A percentile compares a stretch with the other conserved stretches of the same genome.
Conservation (phyloP, 1,140 invertebrate genomes). For the Leptopilina boulardi region DNA sequence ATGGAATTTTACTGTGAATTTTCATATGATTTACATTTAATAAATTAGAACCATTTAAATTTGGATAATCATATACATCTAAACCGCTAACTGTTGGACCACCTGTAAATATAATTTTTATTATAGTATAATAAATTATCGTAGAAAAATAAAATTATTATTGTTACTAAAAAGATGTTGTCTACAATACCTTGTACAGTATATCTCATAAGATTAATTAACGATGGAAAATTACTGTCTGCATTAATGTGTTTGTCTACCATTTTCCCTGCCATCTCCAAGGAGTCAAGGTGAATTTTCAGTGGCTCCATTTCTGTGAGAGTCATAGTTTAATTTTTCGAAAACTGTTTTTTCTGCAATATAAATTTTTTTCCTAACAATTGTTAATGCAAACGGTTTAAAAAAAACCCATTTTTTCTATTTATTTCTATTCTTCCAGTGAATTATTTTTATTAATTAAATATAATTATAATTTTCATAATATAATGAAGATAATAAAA, state of each 20-base stretch:
- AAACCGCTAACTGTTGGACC: conserved; percentile 89
- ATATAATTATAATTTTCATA: too few species aligned
- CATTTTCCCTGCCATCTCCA: conserved; percentile 84
- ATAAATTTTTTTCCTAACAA: not conserved
- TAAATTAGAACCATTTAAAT: conserved; percentile 81
- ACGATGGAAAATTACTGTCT: conserved; percentile 84
- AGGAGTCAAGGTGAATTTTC: conserved; percentile 80
- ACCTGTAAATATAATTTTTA: conserved; percentile 49
- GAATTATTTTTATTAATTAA: too few species aligned
- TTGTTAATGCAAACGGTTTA: too few species aligned
- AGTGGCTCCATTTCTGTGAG: conserved; percentile 69
- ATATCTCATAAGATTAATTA: conserved; percentile 78
- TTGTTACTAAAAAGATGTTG: not conserved
- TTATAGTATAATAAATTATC: too few species aligned
- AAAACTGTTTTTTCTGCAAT: not conserved
- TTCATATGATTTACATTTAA: conserved; percentile 87
- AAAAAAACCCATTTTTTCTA: too few species aligned
- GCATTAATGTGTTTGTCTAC: conserved; percentile 83
- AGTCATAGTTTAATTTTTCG: not conserved
- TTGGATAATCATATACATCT: conserved; percentile 93
- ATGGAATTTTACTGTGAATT: conserved; percentile 87
- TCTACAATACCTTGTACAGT: conserved; percentile 62
- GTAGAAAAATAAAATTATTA: not conserved
- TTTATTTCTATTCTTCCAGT: too few species aligned
- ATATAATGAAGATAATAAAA: too few species aligned